Evolutionary conservation across 2,888 invertebrate genomes (phyloP), one percentile per base, ranked within the genome.

Genomic region (Melipona beecheii): DNA sequence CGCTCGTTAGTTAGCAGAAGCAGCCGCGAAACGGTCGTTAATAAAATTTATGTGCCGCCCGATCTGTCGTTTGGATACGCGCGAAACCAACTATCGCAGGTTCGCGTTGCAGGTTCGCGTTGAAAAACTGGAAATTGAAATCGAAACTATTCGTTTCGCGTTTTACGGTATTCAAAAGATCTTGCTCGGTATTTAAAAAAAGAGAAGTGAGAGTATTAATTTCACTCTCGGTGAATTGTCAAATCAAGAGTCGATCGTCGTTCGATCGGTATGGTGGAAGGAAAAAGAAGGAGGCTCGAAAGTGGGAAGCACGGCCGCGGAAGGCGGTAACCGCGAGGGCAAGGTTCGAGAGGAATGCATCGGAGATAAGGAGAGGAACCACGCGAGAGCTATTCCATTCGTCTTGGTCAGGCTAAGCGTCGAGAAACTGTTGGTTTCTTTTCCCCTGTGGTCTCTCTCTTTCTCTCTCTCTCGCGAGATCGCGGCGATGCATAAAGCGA

Each of bases 401-500:
- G 84, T 90, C 91, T 89, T 92, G 89, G 83, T 91, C 91, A 80
- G 86, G 83, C 84, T 80, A 75, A 87, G 87, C 89, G 87, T 86
- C 87, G 88, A 43, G 86, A 80, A 75, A 77, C 65, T 58, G 75
- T 27, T 77, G 76, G 72, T 81, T 84, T 81, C 88, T 82, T 88
- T 88, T 82, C 74, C 62, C 74, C 27, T 0, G 31, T 31, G 31
- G 31, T 31, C 3, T 31, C 3, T 31, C 31, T 31, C 31, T 31
- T 3, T 3, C 3, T 31, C 31, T 31, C 31, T 31, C 31, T 31
- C 31, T 31, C 31, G 43, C 86, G 86, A 89, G 91, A 91, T 91
- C 89, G 89, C 89, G 87, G 81, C 86, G 89, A 91, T 89, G 90
- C 90, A 91, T 91, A 90, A 75, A 90, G 70, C 92, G 90, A 91